Percentiles rank a stretch among this genome's conserved stretches.
phyloP scores from a whole-genome alignment of 2,888 invertebrate genomes.

The Lochmaea capreae region DNA sequence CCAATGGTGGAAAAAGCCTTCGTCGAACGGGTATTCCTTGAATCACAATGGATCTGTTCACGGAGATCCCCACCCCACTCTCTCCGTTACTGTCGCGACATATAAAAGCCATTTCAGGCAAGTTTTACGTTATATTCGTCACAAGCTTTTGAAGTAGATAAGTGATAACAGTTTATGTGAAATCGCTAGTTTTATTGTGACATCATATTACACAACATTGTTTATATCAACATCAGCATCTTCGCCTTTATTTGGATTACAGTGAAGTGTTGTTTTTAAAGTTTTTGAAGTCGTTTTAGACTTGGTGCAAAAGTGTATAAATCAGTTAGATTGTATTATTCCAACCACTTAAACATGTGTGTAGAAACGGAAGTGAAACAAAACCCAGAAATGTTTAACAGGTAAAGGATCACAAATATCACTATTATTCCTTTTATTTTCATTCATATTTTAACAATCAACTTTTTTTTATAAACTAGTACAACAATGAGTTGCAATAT shows the following conservation, averaged over 20 bases:
- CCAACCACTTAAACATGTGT: slow-evolving; percentile 47
- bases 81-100: neutral
- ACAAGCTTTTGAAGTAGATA: neutral
- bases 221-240: slow-evolving; percentile 11
- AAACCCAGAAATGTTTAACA: slow-evolving; percentile 58
- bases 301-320: slow-evolving; percentile 34
- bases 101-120: slow-evolving; percentile 43
- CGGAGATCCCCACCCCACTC: slow-evolving; percentile 37
- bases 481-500: neutral
- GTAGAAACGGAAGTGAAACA: slow-evolving; percentile 55
- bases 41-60: slow-evolving; percentile 34
- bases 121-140: neutral
- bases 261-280: slow-evolving; percentile 27
- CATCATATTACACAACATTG: slow-evolving; percentile 42
- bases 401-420: slow-evolving; percentile 50
- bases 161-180: neutral
- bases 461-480: too few relatives aligned
- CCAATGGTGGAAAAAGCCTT: slow-evolving; percentile 38
- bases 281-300: slow-evolving; percentile 15
- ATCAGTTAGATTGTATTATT: slow-evolving; percentile 31
- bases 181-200: slow-evolving; percentile 23
- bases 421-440: too few relatives aligned
- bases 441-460: too few relatives aligned
- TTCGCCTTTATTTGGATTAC: slow-evolving; percentile 26
- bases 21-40: slow-evolving; percentile 47